Base-by-base conservation (phyloP, 2,888 invertebrate genomes). In the Galerucella calmariensis region DNA sequence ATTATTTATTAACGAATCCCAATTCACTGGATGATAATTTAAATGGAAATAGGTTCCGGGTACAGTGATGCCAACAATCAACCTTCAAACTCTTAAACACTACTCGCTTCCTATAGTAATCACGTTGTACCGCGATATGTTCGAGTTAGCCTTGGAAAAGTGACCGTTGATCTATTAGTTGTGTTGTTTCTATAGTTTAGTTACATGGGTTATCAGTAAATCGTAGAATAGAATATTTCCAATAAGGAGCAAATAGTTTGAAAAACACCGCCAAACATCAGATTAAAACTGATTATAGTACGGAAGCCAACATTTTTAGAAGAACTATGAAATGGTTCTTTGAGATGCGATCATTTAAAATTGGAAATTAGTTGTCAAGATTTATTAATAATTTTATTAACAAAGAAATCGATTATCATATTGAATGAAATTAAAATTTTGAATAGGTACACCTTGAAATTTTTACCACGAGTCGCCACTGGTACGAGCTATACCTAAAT, bases 31-130 rank as follows among this genome's bases (percentile, higher is more conserved):
- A 56, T 56, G 20, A 56, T 56, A 20, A 56, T 56, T 56, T 20
- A 56, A 56, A 56, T 56, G 16, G 20, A 56, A 56, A 56, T 56
- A 56, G 69, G 80, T 83, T 83, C 82, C 82, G 83, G 83, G 82
- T 82, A 81, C 79, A 80, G 76, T 72, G 79, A 77, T 79, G 79
- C 78, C 16, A 41, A 48, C 46, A 20, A 48, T 35, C 81, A 83
- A 83, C 83, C 83, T 83, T 83, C 83, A 81, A 79, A 82, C 78
- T 80, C 75, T 78, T 79, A 80, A 80, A 81, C 35, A 61, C 41
- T 81, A 80, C 81, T 82, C 81, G 82, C 83, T 83, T 83, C 83
- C 83, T 82, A 83, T 83, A 82, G 82, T 82, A 82, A 83, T 82
- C 83, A 82, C 83, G 82, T 82, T 81, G 82, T 79, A 78, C 80